These are phyloP conservation scores for Amblyornis subalaris DNA, from an alignment of 2,113 vertebrate species.

Conservation along the genomic window DNA sequence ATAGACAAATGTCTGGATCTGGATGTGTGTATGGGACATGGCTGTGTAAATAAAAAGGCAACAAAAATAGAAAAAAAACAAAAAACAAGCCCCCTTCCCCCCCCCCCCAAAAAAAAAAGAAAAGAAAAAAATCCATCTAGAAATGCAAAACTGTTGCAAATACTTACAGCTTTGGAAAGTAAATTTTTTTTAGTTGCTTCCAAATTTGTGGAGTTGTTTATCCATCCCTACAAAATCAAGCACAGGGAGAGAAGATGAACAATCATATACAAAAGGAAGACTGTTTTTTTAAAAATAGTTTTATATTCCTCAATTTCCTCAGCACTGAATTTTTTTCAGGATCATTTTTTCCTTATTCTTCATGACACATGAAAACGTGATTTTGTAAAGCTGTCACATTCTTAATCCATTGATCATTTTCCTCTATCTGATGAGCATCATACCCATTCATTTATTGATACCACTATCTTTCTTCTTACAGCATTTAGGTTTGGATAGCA, in stretches of 20 bases:
- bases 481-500: background rate
- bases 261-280: background rate
- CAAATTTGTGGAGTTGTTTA: background rate
- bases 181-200: background rate
- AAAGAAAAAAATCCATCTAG: background rate
- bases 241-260: background rate
- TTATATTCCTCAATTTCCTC: background rate
- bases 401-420: background rate
- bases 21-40: background rate
- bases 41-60: background rate
- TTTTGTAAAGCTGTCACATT: background rate
- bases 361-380: background rate
- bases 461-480: background rate
- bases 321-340: background rate
- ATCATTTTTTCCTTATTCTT: background rate
- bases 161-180: background rate
- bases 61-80: background rate
- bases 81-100: too few species aligned
- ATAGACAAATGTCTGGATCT: background rate
- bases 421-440: background rate
- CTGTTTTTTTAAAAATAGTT: accelerated
- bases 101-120: background rate
- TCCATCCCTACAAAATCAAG: background rate
- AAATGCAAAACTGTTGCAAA: background rate
- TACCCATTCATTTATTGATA: background rate